Conservation (phyloP, 2,113 vertebrate species). For the Mustelus asterias region DNA sequence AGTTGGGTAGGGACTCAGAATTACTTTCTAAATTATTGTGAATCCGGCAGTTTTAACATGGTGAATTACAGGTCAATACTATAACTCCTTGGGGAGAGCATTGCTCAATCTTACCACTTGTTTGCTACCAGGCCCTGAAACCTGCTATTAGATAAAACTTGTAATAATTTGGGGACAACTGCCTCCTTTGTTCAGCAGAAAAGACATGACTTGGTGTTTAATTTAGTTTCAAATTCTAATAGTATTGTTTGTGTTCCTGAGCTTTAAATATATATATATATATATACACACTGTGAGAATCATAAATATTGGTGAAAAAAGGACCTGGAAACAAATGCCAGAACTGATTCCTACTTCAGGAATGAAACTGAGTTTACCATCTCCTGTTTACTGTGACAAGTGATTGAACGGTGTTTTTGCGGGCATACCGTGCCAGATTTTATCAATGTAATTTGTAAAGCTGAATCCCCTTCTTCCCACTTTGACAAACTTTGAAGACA, state of each 20-base stretch:
- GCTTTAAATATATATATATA: background rate
- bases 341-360: background rate
- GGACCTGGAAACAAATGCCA: background rate
- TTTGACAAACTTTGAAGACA: background rate
- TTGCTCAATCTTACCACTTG: background rate
- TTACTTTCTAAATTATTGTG: background rate
- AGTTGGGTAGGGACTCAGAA: background rate
- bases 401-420: background rate
- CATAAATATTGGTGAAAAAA: background rate
- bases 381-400: background rate
- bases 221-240: slow-evolving; percentile 5
- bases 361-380: background rate
- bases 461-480: background rate
- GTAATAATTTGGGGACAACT: background rate
- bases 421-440: background rate
- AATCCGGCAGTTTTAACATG: background rate
- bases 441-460: background rate
- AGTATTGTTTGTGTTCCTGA: background rate
- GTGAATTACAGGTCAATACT: background rate
- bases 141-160: background rate
- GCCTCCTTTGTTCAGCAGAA: background rate
- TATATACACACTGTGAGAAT: background rate
- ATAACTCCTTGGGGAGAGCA: background rate
- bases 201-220: background rate
- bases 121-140: background rate